Conservation (phyloP, 2,113 vertebrate genomes). For the Alethe castanea region DNA sequence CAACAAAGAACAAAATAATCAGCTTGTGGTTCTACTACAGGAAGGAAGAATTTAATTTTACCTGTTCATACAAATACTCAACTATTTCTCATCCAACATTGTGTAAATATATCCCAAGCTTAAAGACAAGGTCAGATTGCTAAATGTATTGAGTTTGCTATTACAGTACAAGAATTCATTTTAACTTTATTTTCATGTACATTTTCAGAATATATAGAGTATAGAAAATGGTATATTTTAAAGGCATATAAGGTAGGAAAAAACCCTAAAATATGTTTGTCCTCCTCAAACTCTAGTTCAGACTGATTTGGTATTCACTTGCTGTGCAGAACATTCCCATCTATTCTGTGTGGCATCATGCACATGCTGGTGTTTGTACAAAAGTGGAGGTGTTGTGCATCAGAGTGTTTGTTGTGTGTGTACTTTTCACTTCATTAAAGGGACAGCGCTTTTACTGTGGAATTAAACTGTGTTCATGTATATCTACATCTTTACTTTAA, state of each 20-base stretch:
- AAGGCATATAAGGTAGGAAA: slow-evolving; percentile 39
- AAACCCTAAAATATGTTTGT: not conserved
- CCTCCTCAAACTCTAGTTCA: not conserved
- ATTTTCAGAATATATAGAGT: slow-evolving; percentile 65
- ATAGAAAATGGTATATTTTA: slow-evolving; percentile 53
- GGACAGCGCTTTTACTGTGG: not conserved
- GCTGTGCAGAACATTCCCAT: not conserved
- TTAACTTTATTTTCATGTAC: slow-evolving; percentile 69
- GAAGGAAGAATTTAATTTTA: slow-evolving; percentile 1
- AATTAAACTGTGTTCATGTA: not conserved
- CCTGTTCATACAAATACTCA: not conserved
- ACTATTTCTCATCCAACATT: slow-evolving; percentile 6
- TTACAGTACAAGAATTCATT: slow-evolving; percentile 21
- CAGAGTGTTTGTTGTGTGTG: not conserved
- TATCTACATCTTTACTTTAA: not conserved
- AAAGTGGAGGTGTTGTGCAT: not conserved
- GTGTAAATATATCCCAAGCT: not conserved
- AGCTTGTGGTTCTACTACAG: slow-evolving; percentile 25
- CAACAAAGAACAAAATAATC: slow-evolving; percentile 26
- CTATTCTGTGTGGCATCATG: not conserved
- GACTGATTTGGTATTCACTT: not conserved
- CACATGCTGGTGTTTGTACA: not conserved
- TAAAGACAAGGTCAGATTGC: not conserved
- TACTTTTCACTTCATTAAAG: not conserved
- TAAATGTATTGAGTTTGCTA: not conserved